phyloP scores from a whole-genome alignment of 2,888 invertebrate genomes.

The Machimus atricapillus region DNA sequence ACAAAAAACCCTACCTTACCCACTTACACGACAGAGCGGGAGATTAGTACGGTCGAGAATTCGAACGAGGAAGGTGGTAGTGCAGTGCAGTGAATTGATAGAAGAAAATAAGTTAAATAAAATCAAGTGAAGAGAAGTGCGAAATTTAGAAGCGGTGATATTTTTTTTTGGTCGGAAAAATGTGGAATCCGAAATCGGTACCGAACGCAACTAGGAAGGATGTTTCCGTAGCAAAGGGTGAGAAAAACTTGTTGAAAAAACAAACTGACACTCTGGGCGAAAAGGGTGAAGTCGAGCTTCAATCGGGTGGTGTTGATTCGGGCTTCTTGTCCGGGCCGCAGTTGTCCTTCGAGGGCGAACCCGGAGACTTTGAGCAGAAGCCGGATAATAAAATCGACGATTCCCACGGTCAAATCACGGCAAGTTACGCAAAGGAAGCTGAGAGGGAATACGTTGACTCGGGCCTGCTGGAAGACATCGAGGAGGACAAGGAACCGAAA shows the following conservation, averaged over 20 bases:
- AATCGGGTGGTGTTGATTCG: conserved; percentile 59
- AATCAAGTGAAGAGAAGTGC: not conserved
- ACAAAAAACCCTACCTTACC: not conserved
- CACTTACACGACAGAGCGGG: conserved; percentile 1
- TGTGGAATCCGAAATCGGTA: conserved; percentile 45
- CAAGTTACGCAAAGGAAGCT: not conserved
- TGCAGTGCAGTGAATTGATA: not conserved
- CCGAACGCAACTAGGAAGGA: conserved; percentile 42
- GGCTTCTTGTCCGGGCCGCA: conserved; percentile 64
- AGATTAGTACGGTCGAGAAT: conserved; percentile 51
- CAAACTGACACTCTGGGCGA: conserved; percentile 8
- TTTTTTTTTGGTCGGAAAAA: conserved; percentile 24
- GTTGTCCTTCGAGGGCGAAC: conserved; percentile 49
- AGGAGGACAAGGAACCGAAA: conserved; percentile 42
- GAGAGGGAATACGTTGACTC: conserved; percentile 50
- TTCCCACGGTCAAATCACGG: not conserved
- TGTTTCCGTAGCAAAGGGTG: conserved; percentile 42
- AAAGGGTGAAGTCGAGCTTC: conserved; percentile 47
- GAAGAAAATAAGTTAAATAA: not conserved
- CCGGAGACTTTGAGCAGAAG: not conserved
- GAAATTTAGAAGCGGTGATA: not conserved
- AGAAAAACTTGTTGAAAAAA: not conserved
- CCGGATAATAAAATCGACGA: not conserved
- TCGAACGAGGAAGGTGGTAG: conserved; percentile 48
- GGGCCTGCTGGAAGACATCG: conserved; percentile 53